Evolutionary conservation across 2,888 invertebrate genomes (phyloP).

Genomic region (Lithodes maja): DNA sequence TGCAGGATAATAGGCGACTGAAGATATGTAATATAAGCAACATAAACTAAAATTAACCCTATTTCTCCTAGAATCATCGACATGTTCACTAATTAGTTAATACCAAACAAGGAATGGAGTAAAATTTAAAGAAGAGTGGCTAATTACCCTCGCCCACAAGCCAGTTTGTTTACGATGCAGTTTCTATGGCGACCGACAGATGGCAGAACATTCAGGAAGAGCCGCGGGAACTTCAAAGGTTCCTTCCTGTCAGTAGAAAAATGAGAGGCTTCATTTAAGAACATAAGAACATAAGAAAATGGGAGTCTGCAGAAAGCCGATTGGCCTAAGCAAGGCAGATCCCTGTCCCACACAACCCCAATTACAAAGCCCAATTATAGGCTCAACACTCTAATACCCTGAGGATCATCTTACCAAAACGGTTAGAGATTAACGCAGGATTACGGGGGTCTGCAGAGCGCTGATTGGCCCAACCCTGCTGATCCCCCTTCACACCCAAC

Average conservation of each 20-base stretch:
- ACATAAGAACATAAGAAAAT: too few species aligned
- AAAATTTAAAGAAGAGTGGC: neutral
- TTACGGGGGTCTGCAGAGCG: too few species aligned
- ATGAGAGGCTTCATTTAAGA: neutral
- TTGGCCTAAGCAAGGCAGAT: too few species aligned
- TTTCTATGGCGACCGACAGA: constrained; percentile 27
- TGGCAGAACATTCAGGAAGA: constrained; percentile 6
- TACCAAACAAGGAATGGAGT: neutral
- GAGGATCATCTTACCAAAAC: too few species aligned
- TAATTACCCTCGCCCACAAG: constrained; percentile 55
- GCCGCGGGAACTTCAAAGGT: neutral
- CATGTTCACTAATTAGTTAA: neutral
- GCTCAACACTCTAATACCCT: too few species aligned
- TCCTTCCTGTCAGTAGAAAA: neutral
- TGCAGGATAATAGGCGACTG: neutral
- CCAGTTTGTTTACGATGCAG: constrained; percentile 54
- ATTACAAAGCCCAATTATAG: too few species aligned
- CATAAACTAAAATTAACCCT: neutral
- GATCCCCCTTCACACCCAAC: too few species aligned
- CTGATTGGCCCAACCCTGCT: too few species aligned
- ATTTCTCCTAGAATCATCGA: neutral
- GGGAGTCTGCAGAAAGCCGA: too few species aligned
- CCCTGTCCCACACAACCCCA: too few species aligned
- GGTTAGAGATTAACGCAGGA: too few species aligned
- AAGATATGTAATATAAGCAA: neutral